Base-by-base conservation (phyloP, 2,113 vertebrate species). In the Ceyx margarethae region DNA sequence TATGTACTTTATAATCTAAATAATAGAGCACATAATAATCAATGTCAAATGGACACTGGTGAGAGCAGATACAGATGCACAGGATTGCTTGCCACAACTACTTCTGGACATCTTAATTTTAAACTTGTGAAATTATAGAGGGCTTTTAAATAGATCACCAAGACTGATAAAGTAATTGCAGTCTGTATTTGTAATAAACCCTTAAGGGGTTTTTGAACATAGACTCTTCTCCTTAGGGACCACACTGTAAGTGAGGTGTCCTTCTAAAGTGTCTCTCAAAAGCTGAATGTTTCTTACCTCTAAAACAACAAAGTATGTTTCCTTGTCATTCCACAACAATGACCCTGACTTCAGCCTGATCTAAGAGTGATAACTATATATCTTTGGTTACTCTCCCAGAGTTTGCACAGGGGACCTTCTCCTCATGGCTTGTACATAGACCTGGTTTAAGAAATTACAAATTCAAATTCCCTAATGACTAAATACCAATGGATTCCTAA, bases 91-190 rank as follows among this genome's bases (percentile, higher is more conserved):
- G 17, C 25, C 62, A 71, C 37, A 74, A 12, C n/a, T 48, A 28
- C n/a, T 90, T 92, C 89, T 80, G 56, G 90, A 91, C 57, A 54
- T 91, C 88, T 94, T 92, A 23, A 92, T 94, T 94, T 94, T 61
- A 85, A 94, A 40, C 64, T 26, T 2, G 5, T 48, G 40, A 94
- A 95, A 73, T 79, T 42, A 71, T 18, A 67, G 40, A 43, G 3
- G 7, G 11, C 10, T 89, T 91, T 88, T 25, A 48, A 87, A 60
- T 3, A 54, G 74, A 89, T 87, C 45, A n/a, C 15, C 4, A 29
- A 26, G 18, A 4, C 5, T 66, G n/a, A 53, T 81, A 73, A 73
- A 42, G 29, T 19, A 75, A 48, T 10, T 84, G n/a, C 15, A 33
- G 6, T 48, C 35, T 64, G 13, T 16, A 35, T 23, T 16, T 84